Percentiles rank a stretch among this genome's conserved stretches.
Evolutionary conservation across 2,888 invertebrate species (phyloP).

Genomic region (Cerastis rubricosa): DNA sequence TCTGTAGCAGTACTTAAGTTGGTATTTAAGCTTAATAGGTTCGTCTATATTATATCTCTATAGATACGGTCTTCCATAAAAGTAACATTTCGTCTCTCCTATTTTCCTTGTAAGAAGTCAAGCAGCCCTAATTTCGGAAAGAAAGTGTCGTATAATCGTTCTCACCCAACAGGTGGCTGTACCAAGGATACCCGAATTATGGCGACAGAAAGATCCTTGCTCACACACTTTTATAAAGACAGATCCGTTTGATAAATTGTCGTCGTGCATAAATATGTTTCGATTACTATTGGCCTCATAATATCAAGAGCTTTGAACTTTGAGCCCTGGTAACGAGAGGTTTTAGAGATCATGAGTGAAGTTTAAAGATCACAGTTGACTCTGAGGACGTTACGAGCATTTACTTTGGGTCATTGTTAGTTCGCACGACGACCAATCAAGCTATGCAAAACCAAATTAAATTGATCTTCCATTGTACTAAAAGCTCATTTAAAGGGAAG

Average conservation of each 20-base stretch:
- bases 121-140: slow-evolving; percentile 54
- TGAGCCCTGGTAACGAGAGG: not conserved
- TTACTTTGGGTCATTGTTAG: not conserved
- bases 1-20: not conserved
- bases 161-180: slow-evolving; percentile 62
- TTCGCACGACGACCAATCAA: too few species aligned
- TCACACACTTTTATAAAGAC: slow-evolving; percentile 19
- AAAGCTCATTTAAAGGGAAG: too few species aligned
- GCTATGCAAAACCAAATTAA: too few species aligned
- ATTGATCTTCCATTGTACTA: too few species aligned
- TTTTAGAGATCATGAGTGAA: slow-evolving; percentile 11
- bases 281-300: not conserved
- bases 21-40: not conserved
- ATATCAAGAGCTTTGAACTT: not conserved
- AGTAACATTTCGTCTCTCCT: not conserved
- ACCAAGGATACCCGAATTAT: slow-evolving; percentile 36
- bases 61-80: not conserved
- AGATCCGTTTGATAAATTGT: slow-evolving; percentile 6
- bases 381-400: not conserved
- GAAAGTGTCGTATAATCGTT: slow-evolving; percentile 57
- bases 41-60: not conserved
- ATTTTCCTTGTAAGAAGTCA: slow-evolving; percentile 30
- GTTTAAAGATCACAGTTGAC: not conserved
- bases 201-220: slow-evolving; percentile 15
- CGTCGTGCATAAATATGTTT: not conserved